Evolutionary conservation across 2,797 vertebrate genomes (phyloP).

Genomic region (Phoxinus dragarum): DNA sequence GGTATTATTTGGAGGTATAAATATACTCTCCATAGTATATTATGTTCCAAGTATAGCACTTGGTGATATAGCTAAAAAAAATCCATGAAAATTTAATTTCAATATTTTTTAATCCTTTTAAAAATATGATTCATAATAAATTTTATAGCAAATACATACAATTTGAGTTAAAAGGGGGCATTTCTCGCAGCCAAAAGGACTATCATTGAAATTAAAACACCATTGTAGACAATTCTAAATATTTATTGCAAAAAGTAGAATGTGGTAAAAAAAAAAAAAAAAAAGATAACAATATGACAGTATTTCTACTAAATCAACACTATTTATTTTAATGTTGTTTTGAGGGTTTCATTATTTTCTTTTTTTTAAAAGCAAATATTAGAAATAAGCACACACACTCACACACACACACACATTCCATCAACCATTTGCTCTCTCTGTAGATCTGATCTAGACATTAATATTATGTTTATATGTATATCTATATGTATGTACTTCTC

Average conservation of each 20-base stretch:
- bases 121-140: neutral
- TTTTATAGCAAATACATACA: no score
- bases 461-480: no score
- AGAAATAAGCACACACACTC: neutral
- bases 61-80: no score
- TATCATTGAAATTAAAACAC: neutral
- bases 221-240: neutral
- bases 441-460: no score
- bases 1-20: neutral
- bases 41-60: neutral
- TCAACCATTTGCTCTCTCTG: no score
- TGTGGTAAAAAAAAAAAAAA: neutral
- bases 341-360: neutral
- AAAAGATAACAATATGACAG: no score
- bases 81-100: no score
- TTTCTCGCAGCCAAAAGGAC: neutral
- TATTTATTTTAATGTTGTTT: neutral
- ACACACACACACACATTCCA: no score
- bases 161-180: neutral
- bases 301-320: neutral
- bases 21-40: neutral
- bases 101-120: neutral
- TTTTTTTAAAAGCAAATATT: neutral
- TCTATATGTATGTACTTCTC: no score
- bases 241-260: neutral